Evolutionary conservation across 2,888 invertebrate species (phyloP).

Genomic region (Brachypalpus laphriformis): DNA sequence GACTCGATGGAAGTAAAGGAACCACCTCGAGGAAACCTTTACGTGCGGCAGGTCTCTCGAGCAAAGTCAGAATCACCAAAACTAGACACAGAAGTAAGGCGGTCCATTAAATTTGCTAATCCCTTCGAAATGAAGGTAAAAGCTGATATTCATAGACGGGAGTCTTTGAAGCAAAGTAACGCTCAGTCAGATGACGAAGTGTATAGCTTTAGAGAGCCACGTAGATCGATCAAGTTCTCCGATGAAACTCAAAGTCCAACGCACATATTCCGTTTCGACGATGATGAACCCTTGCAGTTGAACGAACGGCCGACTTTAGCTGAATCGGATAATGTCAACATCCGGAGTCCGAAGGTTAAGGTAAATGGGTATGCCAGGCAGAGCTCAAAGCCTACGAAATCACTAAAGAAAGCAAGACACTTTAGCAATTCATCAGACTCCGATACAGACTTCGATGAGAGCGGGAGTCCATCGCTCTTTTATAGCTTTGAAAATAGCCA

Average conservation of each 20-base stretch:
- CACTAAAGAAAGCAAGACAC: background rate
- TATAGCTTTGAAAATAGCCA: background rate
- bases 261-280: conserved; percentile 49
- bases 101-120: conserved; percentile 46
- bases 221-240: conserved; percentile 77
- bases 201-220: conserved; percentile 23
- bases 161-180: background rate
- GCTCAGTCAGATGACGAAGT: background rate
- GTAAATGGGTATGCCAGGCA: background rate
- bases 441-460: conserved; percentile 17
- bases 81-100: conserved; percentile 26
- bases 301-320: background rate
- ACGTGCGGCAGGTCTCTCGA: conserved; percentile 26
- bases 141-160: conserved; percentile 35
- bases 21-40: conserved; percentile 27
- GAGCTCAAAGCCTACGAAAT: background rate
- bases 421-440: conserved; percentile 37
- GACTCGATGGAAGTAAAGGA: conserved; percentile 36
- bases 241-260: conserved; percentile 75
- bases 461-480: background rate
- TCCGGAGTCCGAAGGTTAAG: background rate
- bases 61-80: conserved; percentile 39
- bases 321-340: conserved; percentile 10
- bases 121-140: conserved; percentile 25
- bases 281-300: conserved; percentile 27